Evolutionary conservation across 2,797 vertebrate genomes (phyloP).

Genomic region (Sebastes oblongus): DNA sequence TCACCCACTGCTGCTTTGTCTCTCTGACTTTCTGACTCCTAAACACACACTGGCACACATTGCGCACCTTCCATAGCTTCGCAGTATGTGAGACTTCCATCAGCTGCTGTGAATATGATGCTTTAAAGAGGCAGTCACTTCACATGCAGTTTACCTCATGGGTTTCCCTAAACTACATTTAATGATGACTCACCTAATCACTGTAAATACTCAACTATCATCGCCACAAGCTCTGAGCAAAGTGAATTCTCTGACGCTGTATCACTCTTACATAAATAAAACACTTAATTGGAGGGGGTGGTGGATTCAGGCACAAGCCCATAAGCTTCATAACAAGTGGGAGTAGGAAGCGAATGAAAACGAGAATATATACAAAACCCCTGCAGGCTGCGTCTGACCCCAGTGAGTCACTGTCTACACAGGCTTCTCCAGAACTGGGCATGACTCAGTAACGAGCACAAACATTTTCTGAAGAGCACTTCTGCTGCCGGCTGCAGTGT

Average conservation of each 20-base stretch:
- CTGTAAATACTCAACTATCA: constrained; percentile 11
- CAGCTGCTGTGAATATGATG: background rate
- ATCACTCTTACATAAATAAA: constrained; percentile 39
- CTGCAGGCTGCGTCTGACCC: constrained; percentile 68
- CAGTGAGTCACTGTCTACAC: constrained; percentile 70
- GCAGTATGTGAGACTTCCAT: background rate
- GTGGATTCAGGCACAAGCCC: constrained; percentile 21
- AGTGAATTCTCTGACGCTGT: constrained; percentile 20
- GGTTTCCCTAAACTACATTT: constrained; percentile 30
- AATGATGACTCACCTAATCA: constrained; percentile 31
- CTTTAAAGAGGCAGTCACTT: background rate
- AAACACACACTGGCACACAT: background rate
- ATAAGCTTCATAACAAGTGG: constrained; percentile 40
- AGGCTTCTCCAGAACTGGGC: constrained; percentile 35
- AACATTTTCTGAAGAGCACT: constrained; percentile 33
- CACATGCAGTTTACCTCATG: background rate
- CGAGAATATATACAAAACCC: constrained; percentile 23
- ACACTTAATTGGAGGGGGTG: constrained; percentile 32
- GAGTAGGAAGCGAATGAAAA: constrained; percentile 36
- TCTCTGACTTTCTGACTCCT: constrained; percentile 38
- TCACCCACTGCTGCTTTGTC: constrained; percentile 48
- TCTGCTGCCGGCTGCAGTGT: background rate
- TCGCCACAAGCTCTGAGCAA: background rate
- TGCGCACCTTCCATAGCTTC: background rate
- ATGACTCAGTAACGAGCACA: constrained; percentile 51